A percentile compares a stretch with the other conserved stretches of the same genome.
Evolutionary conservation across 2,888 invertebrate species (phyloP).

Genomic region (Pachycephus smyrnensis): DNA sequence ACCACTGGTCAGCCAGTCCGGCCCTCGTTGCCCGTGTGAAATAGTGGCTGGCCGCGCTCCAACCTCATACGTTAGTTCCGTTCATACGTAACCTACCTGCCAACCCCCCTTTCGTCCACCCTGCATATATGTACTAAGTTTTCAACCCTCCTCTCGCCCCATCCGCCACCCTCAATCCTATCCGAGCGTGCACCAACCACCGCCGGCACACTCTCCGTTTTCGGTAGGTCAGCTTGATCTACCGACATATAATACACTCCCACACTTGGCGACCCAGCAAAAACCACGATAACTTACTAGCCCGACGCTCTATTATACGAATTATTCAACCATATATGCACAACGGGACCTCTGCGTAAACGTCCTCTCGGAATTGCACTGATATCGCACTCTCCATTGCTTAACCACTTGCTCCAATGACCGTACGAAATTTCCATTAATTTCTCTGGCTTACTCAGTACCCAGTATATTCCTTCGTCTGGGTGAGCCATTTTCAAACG

Average conservation of each 20-base stretch:
- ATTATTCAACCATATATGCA: constrained; percentile 33
- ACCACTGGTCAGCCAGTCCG: constrained; percentile 43
- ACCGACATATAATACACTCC: constrained; percentile 30
- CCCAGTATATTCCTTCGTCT: background rate
- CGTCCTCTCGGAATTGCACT: constrained; percentile 13
- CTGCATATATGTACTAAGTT: constrained; percentile 19
- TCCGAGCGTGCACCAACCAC: constrained; percentile 17
- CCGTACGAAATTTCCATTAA: constrained; percentile 2
- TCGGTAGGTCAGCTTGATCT: constrained; percentile 38
- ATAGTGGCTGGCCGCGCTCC: constrained; percentile 63
- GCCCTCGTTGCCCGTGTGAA: constrained; percentile 55
- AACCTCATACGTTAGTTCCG: constrained; percentile 62
- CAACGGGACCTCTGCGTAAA: constrained; percentile 9
- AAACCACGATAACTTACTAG: constrained; percentile 37
- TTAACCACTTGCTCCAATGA: background rate
- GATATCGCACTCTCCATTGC: constrained; percentile 7
- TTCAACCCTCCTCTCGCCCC: constrained; percentile 10
- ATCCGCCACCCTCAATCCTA: constrained; percentile 11
- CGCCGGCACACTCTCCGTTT: constrained; percentile 28
- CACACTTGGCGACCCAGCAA: constrained; percentile 19
- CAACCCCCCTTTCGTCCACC: constrained; percentile 34
- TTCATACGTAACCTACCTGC: constrained; percentile 59
- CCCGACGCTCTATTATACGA: constrained; percentile 28
- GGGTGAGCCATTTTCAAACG: background rate
- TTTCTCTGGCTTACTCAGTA: background rate